A percentile compares a stretch with the other conserved stretches of the same genome.
These are phyloP conservation scores for Naja naja DNA, from an alignment of 2,113 vertebrate genomes.

Conservation along the genomic window DNA sequence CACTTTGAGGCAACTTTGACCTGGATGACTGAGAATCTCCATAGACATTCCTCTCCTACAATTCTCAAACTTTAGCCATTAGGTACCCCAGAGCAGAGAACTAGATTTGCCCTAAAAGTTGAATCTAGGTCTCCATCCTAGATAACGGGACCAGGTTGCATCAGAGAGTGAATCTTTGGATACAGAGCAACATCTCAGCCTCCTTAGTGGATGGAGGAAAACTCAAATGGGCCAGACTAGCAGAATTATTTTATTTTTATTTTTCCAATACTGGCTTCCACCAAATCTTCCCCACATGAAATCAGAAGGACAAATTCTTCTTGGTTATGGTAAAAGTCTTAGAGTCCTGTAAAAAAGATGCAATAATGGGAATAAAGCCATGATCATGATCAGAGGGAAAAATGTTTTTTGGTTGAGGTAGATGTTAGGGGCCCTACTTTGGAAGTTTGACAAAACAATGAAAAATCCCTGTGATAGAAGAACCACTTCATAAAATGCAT, in stretches of 20 bases:
- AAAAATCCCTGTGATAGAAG: neutral
- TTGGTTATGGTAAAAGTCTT: neutral
- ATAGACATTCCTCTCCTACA: neutral
- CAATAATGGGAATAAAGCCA: neutral
- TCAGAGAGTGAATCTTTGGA: neutral
- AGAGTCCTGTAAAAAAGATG: neutral
- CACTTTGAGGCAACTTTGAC: neutral
- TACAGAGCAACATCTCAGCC: neutral
- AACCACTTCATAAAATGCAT: neutral
- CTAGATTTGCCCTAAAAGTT: neutral
- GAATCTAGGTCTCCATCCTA: neutral
- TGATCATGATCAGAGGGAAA: neutral
- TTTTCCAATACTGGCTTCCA: neutral
- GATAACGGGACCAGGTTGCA: neutral
- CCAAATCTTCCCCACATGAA: neutral
- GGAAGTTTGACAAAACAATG: neutral
- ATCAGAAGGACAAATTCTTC: neutral
- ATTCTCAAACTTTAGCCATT: neutral
- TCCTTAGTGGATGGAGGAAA: neutral
- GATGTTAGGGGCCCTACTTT: neutral
- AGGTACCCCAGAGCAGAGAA: neutral
- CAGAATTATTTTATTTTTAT: neutral
- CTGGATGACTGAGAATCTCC: neutral
- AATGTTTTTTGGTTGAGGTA: neutral
- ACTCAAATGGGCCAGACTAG: neutral